Percentiles rank a stretch among this genome's conserved stretches.
These are phyloP conservation scores for Nipponacmea schrenckii DNA, from an alignment of 2,888 invertebrate species.

Conservation along the genomic window DNA sequence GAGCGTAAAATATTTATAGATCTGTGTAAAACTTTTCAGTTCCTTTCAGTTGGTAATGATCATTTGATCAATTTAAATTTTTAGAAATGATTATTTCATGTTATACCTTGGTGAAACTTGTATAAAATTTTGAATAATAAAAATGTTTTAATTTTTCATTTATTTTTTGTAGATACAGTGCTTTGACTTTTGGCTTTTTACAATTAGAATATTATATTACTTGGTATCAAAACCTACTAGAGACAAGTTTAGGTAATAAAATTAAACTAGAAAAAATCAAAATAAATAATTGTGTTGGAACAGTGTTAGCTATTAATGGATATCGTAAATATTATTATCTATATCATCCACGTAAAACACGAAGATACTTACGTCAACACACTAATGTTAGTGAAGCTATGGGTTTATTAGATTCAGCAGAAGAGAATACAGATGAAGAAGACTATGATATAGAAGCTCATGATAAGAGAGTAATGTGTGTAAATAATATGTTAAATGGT, in stretches of 20 bases:
- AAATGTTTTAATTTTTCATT: not conserved
- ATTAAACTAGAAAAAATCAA: conserved; percentile 88
- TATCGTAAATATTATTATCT: conserved; percentile 98
- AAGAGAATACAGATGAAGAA: conserved; percentile 38
- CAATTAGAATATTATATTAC: conserved; percentile 89
- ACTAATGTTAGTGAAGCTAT: conserved; percentile 45
- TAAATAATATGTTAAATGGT: conserved; percentile 74
- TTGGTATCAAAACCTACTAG: conserved; percentile 93
- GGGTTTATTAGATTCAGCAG: conserved; percentile 45
- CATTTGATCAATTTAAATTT: too few relatives aligned
- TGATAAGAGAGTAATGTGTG: conserved; percentile 41
- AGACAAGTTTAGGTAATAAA: conserved; percentile 76
- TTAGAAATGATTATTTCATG: too few relatives aligned
- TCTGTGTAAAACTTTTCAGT: too few relatives aligned
- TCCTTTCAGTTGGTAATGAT: too few relatives aligned
- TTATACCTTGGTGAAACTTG: too few relatives aligned
- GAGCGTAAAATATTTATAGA: too few relatives aligned
- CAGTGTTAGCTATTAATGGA: conserved; percentile 92
- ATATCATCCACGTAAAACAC: conserved; percentile 77
- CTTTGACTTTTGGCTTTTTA: conserved; percentile 92
- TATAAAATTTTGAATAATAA: too few relatives aligned
- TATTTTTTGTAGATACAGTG: conserved; percentile 83
- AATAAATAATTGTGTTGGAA: conserved; percentile 85
- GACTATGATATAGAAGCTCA: conserved; percentile 33
- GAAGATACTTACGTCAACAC: conserved; percentile 45